Evolutionary conservation across 2,797 vertebrate genomes (phyloP).

Genomic region (Paedocypris micromegethes): DNA sequence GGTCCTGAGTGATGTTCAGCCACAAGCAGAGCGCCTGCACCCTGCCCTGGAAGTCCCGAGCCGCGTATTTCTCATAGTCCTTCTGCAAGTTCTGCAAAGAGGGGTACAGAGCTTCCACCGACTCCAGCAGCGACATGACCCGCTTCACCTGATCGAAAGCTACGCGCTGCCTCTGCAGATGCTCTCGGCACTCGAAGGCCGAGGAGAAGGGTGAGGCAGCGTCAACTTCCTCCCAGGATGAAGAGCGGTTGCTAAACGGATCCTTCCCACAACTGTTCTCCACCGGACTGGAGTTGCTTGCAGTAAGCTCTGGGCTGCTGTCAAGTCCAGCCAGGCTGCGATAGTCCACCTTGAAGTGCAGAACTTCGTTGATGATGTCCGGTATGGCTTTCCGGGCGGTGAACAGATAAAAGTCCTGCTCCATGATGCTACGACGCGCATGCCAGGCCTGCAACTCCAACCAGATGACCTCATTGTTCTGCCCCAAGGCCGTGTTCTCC

Average conservation of each 20-base stretch:
- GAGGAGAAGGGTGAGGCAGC: slow-evolving; percentile 64
- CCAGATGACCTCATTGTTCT: slow-evolving; percentile 97
- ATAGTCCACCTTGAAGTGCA: slow-evolving; percentile 95
- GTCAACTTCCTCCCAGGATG: slow-evolving; percentile 55
- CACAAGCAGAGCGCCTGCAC: slow-evolving; percentile 99
- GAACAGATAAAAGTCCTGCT: slow-evolving; percentile 93
- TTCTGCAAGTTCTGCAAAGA: slow-evolving; percentile 93
- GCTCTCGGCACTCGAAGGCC: slow-evolving; percentile 76
- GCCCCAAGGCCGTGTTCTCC: slow-evolving; percentile 87
- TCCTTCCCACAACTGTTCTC: slow-evolving; percentile 57
- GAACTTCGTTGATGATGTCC: slow-evolving; percentile 92
- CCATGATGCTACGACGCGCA: slow-evolving; percentile 83
- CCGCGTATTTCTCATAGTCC: slow-evolving; percentile 96
- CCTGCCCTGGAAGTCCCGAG: slow-evolving; percentile 93
- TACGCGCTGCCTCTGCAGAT: slow-evolving; percentile 86
- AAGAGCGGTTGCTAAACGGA: slow-evolving; percentile 58
- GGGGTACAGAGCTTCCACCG: slow-evolving; percentile 94
- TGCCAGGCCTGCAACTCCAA: slow-evolving; percentile 98
- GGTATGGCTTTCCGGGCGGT: slow-evolving; percentile 95
- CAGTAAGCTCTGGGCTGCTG: slow-evolving; percentile 15
- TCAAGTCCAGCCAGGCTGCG: slow-evolving; percentile 66
- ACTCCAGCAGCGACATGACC: slow-evolving; percentile 94
- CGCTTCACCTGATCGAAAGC: slow-evolving; percentile 95
- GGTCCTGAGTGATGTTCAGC: slow-evolving; percentile 97
- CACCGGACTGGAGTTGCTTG: slow-evolving; percentile 52